Evolutionary conservation across 2,797 vertebrate genomes (phyloP).

Genomic region (Danionella dracula): DNA sequence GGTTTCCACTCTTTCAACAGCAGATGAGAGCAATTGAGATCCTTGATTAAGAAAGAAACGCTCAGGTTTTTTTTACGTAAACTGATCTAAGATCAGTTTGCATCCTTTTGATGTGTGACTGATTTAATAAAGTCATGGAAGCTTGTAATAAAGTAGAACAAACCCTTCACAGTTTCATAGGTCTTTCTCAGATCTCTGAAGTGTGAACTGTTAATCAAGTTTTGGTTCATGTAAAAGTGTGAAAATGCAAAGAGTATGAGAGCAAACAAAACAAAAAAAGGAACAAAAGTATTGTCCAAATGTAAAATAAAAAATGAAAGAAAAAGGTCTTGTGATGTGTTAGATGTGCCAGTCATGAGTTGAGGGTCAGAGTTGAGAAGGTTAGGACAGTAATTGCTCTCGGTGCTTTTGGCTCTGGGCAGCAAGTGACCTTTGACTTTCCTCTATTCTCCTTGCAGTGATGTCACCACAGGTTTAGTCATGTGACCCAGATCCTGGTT

Average conservation of each 20-base stretch:
- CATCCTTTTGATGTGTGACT: slow-evolving; percentile 8
- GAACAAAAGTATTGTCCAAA: too few species aligned
- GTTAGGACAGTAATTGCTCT: slow-evolving; percentile 32
- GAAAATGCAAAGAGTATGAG: neutral
- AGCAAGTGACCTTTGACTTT: slow-evolving; percentile 22
- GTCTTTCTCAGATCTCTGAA: neutral
- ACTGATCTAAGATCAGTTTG: neutral
- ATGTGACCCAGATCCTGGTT: neutral
- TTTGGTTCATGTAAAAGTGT: too few species aligned
- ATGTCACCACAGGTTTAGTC: neutral
- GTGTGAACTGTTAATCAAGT: neutral
- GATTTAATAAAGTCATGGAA: neutral
- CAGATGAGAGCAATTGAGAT: neutral
- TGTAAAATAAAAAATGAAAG: too few species aligned
- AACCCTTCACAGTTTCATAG: neutral
- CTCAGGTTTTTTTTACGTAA: neutral
- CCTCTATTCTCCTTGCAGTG: neutral
- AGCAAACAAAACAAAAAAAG: too few species aligned
- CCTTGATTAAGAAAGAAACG: neutral
- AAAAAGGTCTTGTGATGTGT: neutral
- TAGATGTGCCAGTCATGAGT: neutral
- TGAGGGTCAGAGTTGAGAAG: slow-evolving; percentile 6
- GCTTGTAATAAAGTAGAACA: neutral
- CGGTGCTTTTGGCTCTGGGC: slow-evolving; percentile 34
- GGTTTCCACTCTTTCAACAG: neutral